Base-by-base conservation (phyloP, 2,113 vertebrate genomes). In the Semnornis frantzii region DNA sequence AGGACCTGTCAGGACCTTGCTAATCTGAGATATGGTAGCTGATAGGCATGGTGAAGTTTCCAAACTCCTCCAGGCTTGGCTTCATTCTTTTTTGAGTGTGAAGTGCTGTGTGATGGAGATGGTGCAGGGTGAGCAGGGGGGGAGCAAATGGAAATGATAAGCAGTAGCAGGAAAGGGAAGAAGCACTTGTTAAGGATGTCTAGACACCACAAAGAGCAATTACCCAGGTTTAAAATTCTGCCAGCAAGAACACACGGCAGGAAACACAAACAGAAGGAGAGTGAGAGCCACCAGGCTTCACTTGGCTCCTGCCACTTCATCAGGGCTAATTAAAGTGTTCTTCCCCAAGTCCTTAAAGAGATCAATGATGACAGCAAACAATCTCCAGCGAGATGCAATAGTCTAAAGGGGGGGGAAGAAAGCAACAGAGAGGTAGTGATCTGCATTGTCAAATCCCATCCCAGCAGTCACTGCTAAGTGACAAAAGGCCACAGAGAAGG, bases 251-350 rank as follows among this genome's bases (percentile, higher is more conserved):
- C n/a, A 87, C 44, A 62, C 1, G 2, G 68, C 85, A 97, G 66
- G 37, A 95, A 96, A 79, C 76, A 57, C 59, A 94, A 93, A 92
- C 50, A 77, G 48, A 88, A 85, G 73, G 39, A 88, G 52, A 44
- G 71, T 62, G 82, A 89, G 86, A 94, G 79, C 71, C 89, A 95
- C 76, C 78, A 93, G 74, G 55, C 64, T 93, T 95, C 82, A 62
- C 37, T 86, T 77, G 85, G 75, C 82, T 92, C 37, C 70, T 91
- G 69, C 46, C 75, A 93, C 90, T 89, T 95, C 65, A 92, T 75
- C 57, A 48, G 46, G 66, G 59, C 33, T 89, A 89, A 96, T 91
- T 83, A 92, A 93, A 94, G n/a, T 52, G 39, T 81, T 92, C 82
- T 90, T 92, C 71, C 66, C 74, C 34, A 52, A 79, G 92, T 82